Conservation (phyloP, 2,888 invertebrate species). For the Minunthozetes semirufus region DNA sequence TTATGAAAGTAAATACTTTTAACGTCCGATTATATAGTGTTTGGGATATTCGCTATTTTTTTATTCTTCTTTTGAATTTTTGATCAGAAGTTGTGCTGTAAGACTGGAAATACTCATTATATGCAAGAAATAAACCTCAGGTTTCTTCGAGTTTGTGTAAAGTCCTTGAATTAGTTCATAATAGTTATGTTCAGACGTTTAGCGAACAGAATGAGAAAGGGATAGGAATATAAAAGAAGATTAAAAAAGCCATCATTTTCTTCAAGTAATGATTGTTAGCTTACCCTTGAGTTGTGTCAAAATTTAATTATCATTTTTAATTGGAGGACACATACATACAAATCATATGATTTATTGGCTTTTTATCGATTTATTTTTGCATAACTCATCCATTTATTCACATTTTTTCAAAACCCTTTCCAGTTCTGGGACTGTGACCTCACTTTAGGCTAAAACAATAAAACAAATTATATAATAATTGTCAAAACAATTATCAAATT, state of each 20-base stretch:
- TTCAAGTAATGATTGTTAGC: constrained; percentile 6
- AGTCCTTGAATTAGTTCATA: constrained; percentile 22
- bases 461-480: neutral
- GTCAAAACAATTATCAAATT: no score
- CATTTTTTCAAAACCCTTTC: neutral
- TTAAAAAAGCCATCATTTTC: constrained; percentile 6
- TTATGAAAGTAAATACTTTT: no score
- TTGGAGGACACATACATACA: constrained; percentile 9
- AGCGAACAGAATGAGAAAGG: neutral
- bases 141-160: neutral
- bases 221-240: neutral
- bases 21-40: no score
- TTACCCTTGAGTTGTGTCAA: constrained; percentile 8
- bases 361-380: constrained; percentile 2
- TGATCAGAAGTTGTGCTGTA: no score
- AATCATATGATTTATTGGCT: constrained; percentile 23
- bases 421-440: neutral
- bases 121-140: neutral
- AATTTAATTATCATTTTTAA: constrained; percentile 22
- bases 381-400: neutral
- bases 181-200: constrained; percentile 4
- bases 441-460: neutral
- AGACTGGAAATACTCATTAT: neutral
- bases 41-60: no score
- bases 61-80: no score